Conservation (phyloP, 2,797 vertebrate genomes). For the Mastacembelus armatus region DNA sequence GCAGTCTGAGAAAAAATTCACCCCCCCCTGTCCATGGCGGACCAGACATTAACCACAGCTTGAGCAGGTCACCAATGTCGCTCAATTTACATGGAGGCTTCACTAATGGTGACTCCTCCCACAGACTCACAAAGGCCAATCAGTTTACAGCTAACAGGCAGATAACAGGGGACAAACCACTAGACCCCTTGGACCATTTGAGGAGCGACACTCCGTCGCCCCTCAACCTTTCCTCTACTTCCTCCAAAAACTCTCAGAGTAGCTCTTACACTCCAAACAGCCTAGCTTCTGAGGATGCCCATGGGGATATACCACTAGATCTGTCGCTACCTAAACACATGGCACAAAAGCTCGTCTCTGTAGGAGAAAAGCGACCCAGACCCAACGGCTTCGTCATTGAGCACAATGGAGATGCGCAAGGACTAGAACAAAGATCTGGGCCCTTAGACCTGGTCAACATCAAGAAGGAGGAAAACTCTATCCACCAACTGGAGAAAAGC, state of each 20-base stretch:
- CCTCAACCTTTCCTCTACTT: conserved; percentile 96
- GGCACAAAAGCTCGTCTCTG: conserved; percentile 87
- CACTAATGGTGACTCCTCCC: conserved; percentile 88
- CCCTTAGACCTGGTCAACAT: conserved; percentile 92
- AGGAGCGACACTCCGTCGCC: conserved; percentile 94
- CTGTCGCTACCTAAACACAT: conserved; percentile 97
- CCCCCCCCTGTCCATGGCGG: conserved; percentile 87
- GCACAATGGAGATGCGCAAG: conserved; percentile 84
- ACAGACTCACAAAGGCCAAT: conserved; percentile 91
- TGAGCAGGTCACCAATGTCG: conserved; percentile 86
- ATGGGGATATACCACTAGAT: conserved; percentile 93
- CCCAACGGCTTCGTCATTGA: conserved; percentile 87
- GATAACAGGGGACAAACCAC: conserved; percentile 83
- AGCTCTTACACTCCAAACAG: conserved; percentile 98
- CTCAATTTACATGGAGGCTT: conserved; percentile 76
- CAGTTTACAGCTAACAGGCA: conserved; percentile 90
- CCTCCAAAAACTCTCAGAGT: conserved; percentile 96
- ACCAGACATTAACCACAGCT: conserved; percentile 84
- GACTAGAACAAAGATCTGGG: conserved; percentile 87
- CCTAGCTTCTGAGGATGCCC: conserved; percentile 92
- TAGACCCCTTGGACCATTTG: conserved; percentile 89
- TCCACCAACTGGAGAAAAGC: conserved; percentile 89
- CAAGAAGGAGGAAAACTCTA: conserved; percentile 88
- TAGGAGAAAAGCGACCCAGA: conserved; percentile 88
- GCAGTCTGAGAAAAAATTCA: conserved; percentile 84